Base-by-base conservation (phyloP, 2,797 vertebrate species). In the Aythya fuligula region DNA sequence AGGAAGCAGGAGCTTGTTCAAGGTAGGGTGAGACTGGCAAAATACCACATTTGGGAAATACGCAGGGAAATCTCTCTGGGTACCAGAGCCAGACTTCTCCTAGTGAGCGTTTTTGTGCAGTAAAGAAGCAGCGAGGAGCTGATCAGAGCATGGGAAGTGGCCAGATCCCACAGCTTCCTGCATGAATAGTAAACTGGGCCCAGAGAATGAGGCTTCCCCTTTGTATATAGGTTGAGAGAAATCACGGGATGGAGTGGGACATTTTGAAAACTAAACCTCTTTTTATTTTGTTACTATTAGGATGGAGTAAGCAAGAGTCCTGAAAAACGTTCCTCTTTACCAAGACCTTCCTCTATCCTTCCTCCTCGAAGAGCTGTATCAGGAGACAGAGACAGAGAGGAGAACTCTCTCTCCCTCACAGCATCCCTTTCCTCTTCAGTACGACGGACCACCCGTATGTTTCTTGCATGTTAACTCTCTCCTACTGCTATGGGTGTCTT, bases 361-460 rank as follows among this genome's bases (percentile, higher is more conserved):
- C 98, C 98, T 85, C 96, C 98, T 87, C 99, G 99, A 73, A 98
- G 98, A 94, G 98, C 98, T 30, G 65, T 96, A 1, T 98, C 98
- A 8, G 98, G 98, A 94, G 98, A 98, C 66, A 95, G 98, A 14
- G 99, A 99, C 87, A 98, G 98, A 3, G 99, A 99, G 74, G 99
- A 99, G 93, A 99, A 98, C 89, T 99, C 99, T 67, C 98, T 99
- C 92, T 98, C 98, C 72, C 96, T 98, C 91, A 98, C 98, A 89
- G 77, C 97, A 38, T 98, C 98, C 56, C 95, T 98, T 13, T 98
- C 98, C 69, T 98, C 98, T 47, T 98, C 98, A 90, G 98, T 98
- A 34, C 98, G 99, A 95, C 98, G 99, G 94, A 99, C 99, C 69
- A 99, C 99, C 65, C 98, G 99, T 99, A 99, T 83, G 99, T 98